Evolutionary conservation across 2,888 invertebrate species (phyloP), one percentile per base, ranked within the genome.

Genomic region (Dryobotodes eremita): DNA sequence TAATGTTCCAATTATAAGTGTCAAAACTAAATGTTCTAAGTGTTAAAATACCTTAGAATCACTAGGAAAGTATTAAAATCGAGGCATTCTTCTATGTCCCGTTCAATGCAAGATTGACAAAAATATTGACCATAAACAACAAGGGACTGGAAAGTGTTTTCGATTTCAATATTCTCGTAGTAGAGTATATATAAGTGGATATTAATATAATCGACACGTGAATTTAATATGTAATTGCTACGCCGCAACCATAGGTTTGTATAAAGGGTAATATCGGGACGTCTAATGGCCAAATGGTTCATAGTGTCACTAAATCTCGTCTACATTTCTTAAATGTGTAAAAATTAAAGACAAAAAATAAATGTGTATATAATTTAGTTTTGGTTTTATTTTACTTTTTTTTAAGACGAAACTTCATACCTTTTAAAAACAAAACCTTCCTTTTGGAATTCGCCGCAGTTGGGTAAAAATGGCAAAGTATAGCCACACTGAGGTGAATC

Each of bases 291-390:
- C 83, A 81, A 76, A 57, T 82, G 86, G 86, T 83, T 68, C 70
- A 85, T 85, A 78, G 75, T 88, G 88, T 89, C 88, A 89, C 88
- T 91, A 89, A 90, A 88, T 91, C 90, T 91, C 89, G 86, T 90
- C 88, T 83, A 88, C 88, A 86, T 91, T 85, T 88, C 91, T 91
- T 91, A 86, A 84, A 87, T 91, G 90, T 92, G 90, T 93, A 91
- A 92, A 92, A 93, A 90, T 90, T 91, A 91, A 91, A 91, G 90
- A 91, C 90, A 93, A 92, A 92, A 77, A 92, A 93, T 94, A 93
- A 93, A 93, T 92, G 92, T 92, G 92, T 93, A 93, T 91, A 89
- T 89, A 91, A 90, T 88, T 80, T 72, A 71, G 46, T 59, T 61
- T 53, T 72, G 23, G 55, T 82, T 70, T 80, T 79, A 69, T 71